Evolutionary conservation across 2,113 vertebrate genomes (phyloP).

Genomic region (Callionymus lyra): DNA sequence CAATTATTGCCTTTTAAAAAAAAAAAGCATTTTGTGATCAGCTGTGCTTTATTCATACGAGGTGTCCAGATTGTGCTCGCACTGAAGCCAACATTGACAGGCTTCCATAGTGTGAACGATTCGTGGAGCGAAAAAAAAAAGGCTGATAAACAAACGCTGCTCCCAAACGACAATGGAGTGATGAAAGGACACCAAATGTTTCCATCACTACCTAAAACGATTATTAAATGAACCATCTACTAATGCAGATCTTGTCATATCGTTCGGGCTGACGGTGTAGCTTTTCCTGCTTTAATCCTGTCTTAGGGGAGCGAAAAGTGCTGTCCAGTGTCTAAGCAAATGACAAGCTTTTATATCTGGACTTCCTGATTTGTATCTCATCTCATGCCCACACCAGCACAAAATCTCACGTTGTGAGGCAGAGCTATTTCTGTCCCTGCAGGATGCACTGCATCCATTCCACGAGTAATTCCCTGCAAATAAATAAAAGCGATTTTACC

Average conservation of each 20-base stretch:
- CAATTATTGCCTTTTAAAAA: neutral
- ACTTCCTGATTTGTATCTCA: slow-evolving; percentile 23
- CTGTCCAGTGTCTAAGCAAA: slow-evolving; percentile 4
- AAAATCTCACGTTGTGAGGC: slow-evolving; percentile 23
- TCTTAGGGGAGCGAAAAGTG: slow-evolving; percentile 19
- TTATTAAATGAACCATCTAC: no score
- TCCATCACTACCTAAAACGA: no score
- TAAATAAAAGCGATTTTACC: no score
- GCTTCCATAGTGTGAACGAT: slow-evolving; percentile 13
- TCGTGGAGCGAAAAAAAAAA: slow-evolving; percentile 4
- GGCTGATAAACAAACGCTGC: slow-evolving; percentile 3
- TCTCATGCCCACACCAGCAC: slow-evolving; percentile 20
- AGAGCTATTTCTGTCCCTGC: slow-evolving; percentile 29
- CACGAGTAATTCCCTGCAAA: slow-evolving; percentile 1
- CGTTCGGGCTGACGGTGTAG: slow-evolving; percentile 12
- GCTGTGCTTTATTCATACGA: slow-evolving; percentile 16
- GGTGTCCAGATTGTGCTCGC: slow-evolving; percentile 26
- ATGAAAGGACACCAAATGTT: no score
- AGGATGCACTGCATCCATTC: slow-evolving; percentile 12
- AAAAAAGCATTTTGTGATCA: slow-evolving; percentile 7
- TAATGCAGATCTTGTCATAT: neutral
- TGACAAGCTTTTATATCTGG: slow-evolving; percentile 12
- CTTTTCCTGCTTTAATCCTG: slow-evolving; percentile 10
- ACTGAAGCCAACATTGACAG: slow-evolving; percentile 15
- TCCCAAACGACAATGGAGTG: no score